These are phyloP conservation scores for Tragelaphus imberbis DNA, from an alignment of 2,113 vertebrate genomes.

Conservation along the genomic window DNA sequence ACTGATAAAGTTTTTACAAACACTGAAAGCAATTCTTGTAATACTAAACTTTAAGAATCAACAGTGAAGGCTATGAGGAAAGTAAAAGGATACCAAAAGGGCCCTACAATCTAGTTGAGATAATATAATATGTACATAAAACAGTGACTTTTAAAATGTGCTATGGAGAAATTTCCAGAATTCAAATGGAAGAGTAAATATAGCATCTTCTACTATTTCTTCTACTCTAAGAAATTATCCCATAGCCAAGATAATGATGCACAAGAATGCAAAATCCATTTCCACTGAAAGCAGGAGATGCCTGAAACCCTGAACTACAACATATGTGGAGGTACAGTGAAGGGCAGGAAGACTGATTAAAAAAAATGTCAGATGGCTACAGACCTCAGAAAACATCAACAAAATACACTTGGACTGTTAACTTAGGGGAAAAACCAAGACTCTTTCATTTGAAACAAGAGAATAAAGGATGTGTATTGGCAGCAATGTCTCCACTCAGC, in stretches of 20 bases:
- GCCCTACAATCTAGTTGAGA: background rate
- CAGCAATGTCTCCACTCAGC: background rate
- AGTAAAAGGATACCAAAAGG: background rate
- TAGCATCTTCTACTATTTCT: background rate
- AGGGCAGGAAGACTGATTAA: background rate
- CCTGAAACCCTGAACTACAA: background rate
- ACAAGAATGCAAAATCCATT: background rate
- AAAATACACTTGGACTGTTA: background rate
- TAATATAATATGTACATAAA: background rate
- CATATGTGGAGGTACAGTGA: background rate
- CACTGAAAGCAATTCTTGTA: background rate
- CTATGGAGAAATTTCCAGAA: background rate
- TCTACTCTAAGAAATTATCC: background rate
- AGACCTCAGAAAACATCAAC: background rate
- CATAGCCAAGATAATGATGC: background rate
- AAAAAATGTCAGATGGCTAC: background rate
- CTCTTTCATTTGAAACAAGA: background rate
- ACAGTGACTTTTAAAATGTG: background rate
- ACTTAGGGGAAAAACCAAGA: background rate
- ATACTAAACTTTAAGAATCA: background rate
- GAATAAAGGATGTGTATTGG: background rate
- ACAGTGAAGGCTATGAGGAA: background rate
- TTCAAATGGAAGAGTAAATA: background rate
- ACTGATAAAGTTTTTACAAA: background rate
- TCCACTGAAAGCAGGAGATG: background rate